phyloP scores from a whole-genome alignment of 2,113 vertebrate genomes.

The Macroglossus sobrinus region DNA sequence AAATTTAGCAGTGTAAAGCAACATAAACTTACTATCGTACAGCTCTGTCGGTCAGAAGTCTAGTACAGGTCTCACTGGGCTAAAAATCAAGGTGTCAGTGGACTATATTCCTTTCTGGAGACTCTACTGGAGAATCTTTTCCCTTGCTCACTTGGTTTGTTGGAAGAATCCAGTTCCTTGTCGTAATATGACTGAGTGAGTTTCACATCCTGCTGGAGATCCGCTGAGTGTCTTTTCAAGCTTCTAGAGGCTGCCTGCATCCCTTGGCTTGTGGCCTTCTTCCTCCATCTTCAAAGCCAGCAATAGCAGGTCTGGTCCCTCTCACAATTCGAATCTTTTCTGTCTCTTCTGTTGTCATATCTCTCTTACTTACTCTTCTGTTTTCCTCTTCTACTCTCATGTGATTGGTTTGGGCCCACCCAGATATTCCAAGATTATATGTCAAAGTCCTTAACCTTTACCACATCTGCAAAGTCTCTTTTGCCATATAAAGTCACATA shows the following conservation, averaged over 20 bases:
- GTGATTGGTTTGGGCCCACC: background rate
- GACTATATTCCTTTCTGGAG: background rate
- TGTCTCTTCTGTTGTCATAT: background rate
- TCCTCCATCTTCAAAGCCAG: background rate
- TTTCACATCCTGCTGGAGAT: background rate
- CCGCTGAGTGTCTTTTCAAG: background rate
- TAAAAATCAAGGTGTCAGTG: background rate
- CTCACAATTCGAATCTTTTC: background rate
- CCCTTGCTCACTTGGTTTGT: background rate
- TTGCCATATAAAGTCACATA: background rate
- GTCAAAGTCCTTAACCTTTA: background rate
- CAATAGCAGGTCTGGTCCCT: background rate
- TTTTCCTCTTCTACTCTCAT: background rate
- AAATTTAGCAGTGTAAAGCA: background rate
- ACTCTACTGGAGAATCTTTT: background rate
- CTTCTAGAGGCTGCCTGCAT: background rate
- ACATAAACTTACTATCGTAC: background rate
- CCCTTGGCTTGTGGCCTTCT: background rate
- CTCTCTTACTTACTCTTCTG: background rate
- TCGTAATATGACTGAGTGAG: background rate
- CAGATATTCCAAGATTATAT: background rate
- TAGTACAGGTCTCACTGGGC: background rate
- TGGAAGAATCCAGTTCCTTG: background rate
- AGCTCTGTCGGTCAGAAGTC: background rate
- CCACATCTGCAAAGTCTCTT: background rate